Evolutionary conservation across 1,140 invertebrate species (phyloP), one percentile per base, ranked within the genome.

Genomic region (Diploscapter pachys): DNA sequence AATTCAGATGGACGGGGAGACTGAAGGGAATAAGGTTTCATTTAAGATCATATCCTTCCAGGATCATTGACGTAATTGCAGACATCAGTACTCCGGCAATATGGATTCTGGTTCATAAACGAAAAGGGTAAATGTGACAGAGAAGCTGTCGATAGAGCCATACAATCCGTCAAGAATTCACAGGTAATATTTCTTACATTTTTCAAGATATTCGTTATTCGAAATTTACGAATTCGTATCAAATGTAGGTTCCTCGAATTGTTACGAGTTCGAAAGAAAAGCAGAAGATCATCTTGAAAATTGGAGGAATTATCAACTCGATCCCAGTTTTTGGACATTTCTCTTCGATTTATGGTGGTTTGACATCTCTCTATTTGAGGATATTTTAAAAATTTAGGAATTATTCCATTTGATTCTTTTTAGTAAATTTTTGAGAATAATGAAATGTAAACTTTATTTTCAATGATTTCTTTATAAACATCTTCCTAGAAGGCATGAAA

Each of bases 1-100:
- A 13, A 79, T 80, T 61, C 79, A 80, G 64, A 80, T 80, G 79
- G 79, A 80, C 54, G 79, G 79, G n/a, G 79, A 80, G 64, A 79
- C 73, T 9, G 78, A 63, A 11, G 75, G 77, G 4, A 75, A 79
- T 31, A 80, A 80, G 56, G 71, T 74, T 31, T 55, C 52, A 49
- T 71, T 61, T 6, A n/a, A 55, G 11, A 11, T 79, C 13, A 62
- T 67, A 68, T 49, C 59, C 50, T 74, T 63, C 31, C 13, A 68
- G n/a, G 31, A 31, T 31, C 31, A 73, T 73, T 52, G 49, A 65
- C 62, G 61, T 71, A 61, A 50, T n/a, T 69, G 31, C 31, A 73
- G 71, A 68, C 69, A 54, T 48, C 48, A 59, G 66, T 69, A n/a
- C 57, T 70, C 52, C 57, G 63, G 57, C 73, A 79, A 53, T 80